Evolutionary conservation across 2,888 invertebrate genomes (phyloP).

Genomic region (Prenolepis imparis): DNA sequence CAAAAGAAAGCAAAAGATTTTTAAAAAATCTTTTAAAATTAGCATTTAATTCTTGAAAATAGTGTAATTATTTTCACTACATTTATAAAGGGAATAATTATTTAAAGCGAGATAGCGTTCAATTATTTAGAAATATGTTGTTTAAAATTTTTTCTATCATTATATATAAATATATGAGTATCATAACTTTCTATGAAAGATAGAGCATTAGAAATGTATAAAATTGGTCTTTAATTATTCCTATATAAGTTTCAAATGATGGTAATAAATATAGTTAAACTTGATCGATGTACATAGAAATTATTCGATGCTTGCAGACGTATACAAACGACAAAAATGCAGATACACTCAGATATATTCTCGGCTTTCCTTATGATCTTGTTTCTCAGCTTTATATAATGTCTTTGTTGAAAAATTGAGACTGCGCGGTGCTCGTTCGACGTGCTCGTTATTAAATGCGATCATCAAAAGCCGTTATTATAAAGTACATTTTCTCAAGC

Average conservation of each 20-base stretch:
- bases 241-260: not conserved
- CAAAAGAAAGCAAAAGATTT: not conserved
- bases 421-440: not conserved
- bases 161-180: not conserved
- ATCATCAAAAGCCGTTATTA: constrained; percentile 22
- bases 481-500: constrained; percentile 43
- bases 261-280: not conserved
- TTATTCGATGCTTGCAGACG: not conserved
- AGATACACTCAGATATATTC: not conserved
- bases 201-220: not conserved
- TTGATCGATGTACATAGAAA: not conserved
- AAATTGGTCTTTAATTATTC: not conserved
- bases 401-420: constrained; percentile 8
- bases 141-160: not conserved
- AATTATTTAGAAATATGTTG: not conserved
- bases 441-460: constrained; percentile 31
- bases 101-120: not conserved
- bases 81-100: not conserved
- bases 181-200: not conserved
- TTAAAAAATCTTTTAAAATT: not conserved
- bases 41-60: not conserved
- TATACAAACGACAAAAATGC: not conserved
- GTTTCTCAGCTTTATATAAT: not conserved
- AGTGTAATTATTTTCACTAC: not conserved
- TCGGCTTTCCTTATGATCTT: not conserved